Percentiles rank a stretch among this genome's conserved stretches.
phyloP scores from a whole-genome alignment of 2,797 vertebrate genomes.

The Halcyon smyrnensis region DNA sequence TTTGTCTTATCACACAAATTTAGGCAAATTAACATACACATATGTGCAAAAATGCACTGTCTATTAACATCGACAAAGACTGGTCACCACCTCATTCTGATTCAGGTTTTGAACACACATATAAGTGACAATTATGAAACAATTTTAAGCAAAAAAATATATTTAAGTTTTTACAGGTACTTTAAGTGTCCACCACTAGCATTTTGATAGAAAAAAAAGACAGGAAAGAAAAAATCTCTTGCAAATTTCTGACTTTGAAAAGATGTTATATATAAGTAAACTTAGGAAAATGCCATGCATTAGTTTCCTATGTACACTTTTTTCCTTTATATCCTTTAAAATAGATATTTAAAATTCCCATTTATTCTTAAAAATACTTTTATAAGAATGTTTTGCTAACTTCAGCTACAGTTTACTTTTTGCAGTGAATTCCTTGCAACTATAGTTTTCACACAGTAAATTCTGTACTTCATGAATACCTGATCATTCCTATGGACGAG shows the following conservation, averaged over 20 bases:
- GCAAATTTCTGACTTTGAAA: background rate
- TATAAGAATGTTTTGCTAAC: background rate
- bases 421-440: background rate
- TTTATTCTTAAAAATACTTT: background rate
- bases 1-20: background rate
- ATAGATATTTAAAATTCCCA: background rate
- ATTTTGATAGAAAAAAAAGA: background rate
- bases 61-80: background rate
- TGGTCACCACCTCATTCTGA: constrained; percentile 5
- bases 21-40: background rate
- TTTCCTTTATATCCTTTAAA: background rate
- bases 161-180: background rate
- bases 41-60: background rate
- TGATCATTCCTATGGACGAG: background rate
- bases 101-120: background rate
- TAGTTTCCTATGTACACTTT: background rate
- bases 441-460: background rate
- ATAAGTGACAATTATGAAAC: background rate
- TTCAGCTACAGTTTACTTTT: background rate
- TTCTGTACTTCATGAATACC: background rate
- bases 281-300: background rate
- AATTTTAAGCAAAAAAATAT: background rate
- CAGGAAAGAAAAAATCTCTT: background rate
- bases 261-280: background rate
- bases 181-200: background rate